Base-by-base conservation (phyloP, 2,797 vertebrate genomes). In the Hemibagrus guttatus region DNA sequence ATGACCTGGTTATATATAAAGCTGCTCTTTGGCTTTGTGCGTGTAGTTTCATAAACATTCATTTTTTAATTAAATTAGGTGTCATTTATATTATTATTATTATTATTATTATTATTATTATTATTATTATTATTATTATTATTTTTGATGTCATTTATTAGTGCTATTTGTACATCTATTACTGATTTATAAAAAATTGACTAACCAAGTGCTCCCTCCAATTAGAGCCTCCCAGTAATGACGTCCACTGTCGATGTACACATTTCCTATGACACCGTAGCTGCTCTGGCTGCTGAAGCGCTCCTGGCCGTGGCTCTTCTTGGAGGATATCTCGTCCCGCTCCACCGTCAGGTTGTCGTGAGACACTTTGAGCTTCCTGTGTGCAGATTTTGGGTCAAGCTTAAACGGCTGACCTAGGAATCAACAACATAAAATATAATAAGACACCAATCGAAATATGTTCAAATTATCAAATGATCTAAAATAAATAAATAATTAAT, bases 161-260 rank as follows among this genome's bases (percentile, higher is more conserved):
- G n/a, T n/a, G n/a, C n/a, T n/a, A n/a, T n/a, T n/a, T n/a, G n/a
- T n/a, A n/a, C n/a, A n/a, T n/a, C n/a, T n/a, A n/a, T n/a, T n/a
- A n/a, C n/a, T n/a, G n/a, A n/a, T n/a, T n/a, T n/a, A n/a, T n/a
- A n/a, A n/a, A n/a, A 39, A 17, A 56, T 8, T 16, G 6, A 85
- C 87, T 88, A 96, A 99, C 98, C 98, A 99, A 0, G 98, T 99
- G 93, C 98, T 99, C 86, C 98, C 98, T 8, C 98, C 98, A 86
- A 99, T 99, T 91, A 99, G 96, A 88, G 98, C 97, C 91, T 99
- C 98, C 98, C 98, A 99, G 93, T 99, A 99, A 91, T 99, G 98
- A 42, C 98, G 96, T 26, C 98, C 98, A 0, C 98, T 99, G 94
- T 99, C 98, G 8, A 99, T 99, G 93, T 97, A 99, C 83, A 99